phyloP scores from a whole-genome alignment of 2,888 invertebrate genomes.

The Rotaria socialis region DNA sequence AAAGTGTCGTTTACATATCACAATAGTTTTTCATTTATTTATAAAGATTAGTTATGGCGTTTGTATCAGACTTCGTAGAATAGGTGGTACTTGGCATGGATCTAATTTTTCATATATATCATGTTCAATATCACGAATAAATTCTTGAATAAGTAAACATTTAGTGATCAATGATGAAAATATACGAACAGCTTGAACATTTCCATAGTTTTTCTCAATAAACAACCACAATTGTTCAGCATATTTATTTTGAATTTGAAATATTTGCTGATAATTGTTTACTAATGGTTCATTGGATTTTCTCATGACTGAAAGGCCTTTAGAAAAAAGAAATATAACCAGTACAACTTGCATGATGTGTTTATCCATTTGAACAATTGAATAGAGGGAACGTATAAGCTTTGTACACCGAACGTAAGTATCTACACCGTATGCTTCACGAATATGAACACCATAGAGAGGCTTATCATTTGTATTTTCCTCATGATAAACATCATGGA shows the following conservation, averaged over 20 bases:
- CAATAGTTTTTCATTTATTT: neutral
- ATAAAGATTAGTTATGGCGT: neutral
- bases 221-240: neutral
- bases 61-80: neutral
- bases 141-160: neutral
- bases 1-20: neutral
- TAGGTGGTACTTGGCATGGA: neutral
- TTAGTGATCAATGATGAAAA: neutral
- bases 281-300: neutral
- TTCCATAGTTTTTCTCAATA: neutral
- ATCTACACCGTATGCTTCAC: neutral
- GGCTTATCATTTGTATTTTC: neutral
- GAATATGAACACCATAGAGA: neutral
- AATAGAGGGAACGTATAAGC: neutral
- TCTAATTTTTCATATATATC: neutral
- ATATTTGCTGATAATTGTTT: neutral
- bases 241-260: neutral
- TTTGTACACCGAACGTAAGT: neutral
- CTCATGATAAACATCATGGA: neutral
- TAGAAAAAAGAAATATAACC: neutral
- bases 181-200: neutral
- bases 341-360: neutral
- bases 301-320: neutral
- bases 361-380: conserved; percentile 1
- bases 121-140: neutral